These are phyloP conservation scores for Poicephalus gulielmi DNA, from an alignment of 2,113 vertebrate species.

Conservation along the genomic window DNA sequence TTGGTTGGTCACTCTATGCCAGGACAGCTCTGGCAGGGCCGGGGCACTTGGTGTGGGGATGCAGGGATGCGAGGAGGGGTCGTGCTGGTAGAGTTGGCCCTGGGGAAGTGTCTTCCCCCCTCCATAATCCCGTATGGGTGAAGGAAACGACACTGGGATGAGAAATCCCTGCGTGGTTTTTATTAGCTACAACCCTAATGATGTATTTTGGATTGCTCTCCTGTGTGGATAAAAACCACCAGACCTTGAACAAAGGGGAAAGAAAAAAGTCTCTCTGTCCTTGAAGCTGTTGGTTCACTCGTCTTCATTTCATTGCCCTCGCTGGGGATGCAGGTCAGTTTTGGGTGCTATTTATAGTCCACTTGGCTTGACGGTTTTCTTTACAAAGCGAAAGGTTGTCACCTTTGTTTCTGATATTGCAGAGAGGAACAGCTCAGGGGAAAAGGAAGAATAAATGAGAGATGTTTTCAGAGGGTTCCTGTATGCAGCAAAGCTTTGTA, in stretches of 20 bases:
- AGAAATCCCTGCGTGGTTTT: not conserved
- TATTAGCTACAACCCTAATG: constrained; percentile 47
- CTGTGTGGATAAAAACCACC: constrained; percentile 56
- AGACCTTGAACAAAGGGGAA: constrained; percentile 48
- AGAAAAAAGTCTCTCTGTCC: constrained; percentile 27
- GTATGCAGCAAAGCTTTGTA: not conserved
- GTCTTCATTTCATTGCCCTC: constrained; percentile 56
- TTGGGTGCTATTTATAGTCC: constrained; percentile 63
- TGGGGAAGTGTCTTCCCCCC: not conserved
- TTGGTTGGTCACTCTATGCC: not conserved
- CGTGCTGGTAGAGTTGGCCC: not conserved
- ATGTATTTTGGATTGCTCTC: constrained; percentile 57
- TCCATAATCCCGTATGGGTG: not conserved
- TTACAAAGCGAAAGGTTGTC: constrained; percentile 54
- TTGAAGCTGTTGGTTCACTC: constrained; percentile 58
- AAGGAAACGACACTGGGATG: not conserved
- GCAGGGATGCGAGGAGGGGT: not conserved
- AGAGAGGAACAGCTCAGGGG: constrained; percentile 45
- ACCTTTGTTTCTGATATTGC: constrained; percentile 65
- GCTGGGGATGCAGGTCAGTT: constrained; percentile 54
- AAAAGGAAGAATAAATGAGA: constrained; percentile 58
- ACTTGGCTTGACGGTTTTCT: constrained; percentile 37
- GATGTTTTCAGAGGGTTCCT: constrained; percentile 2
- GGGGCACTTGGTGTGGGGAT: accelerated
- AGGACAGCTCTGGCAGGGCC: not conserved